phyloP scores from a whole-genome alignment of 2,888 invertebrate species.

The Metopia argyrocephala region DNA sequence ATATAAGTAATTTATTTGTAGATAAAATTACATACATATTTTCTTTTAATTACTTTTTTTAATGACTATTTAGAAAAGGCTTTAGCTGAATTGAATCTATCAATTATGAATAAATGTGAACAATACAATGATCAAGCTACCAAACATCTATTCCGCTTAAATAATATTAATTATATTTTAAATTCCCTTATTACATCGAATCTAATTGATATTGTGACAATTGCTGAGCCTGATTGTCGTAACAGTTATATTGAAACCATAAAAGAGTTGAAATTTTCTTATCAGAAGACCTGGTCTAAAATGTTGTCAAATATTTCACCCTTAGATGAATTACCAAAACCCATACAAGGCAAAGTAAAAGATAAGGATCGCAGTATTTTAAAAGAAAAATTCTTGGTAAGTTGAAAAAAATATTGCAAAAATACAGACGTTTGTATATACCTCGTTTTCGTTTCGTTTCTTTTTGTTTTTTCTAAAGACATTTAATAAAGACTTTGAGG shows the following conservation, averaged over 20 bases:
- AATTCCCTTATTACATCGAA: conserved; percentile 93
- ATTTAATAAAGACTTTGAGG: conserved; percentile 97
- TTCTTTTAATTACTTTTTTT: background rate
- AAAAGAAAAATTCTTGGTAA: conserved; percentile 93
- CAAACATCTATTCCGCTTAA: conserved; percentile 93
- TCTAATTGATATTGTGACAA: conserved; percentile 87
- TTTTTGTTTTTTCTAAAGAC: no score
- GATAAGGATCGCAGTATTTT: conserved; percentile 92
- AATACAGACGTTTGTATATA: background rate
- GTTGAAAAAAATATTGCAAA: conserved; percentile 68
- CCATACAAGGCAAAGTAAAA: conserved; percentile 85
- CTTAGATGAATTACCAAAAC: conserved; percentile 84
- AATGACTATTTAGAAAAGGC: conserved; percentile 85
- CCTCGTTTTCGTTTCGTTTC: background rate
- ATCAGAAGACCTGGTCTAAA: conserved; percentile 87
- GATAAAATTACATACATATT: no score
- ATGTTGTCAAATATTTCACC: conserved; percentile 86
- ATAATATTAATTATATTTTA: conserved; percentile 96
- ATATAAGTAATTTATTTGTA: conserved; percentile 85
- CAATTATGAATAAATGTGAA: conserved; percentile 93
- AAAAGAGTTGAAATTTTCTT: conserved; percentile 85
- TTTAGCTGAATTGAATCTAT: conserved; percentile 92
- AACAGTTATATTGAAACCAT: conserved; percentile 92
- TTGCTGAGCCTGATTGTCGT: conserved; percentile 92
- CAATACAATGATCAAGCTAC: conserved; percentile 92